These are phyloP conservation scores for Bradypus variegatus DNA, from an alignment of 2,797 vertebrate species.

Conservation along the genomic window DNA sequence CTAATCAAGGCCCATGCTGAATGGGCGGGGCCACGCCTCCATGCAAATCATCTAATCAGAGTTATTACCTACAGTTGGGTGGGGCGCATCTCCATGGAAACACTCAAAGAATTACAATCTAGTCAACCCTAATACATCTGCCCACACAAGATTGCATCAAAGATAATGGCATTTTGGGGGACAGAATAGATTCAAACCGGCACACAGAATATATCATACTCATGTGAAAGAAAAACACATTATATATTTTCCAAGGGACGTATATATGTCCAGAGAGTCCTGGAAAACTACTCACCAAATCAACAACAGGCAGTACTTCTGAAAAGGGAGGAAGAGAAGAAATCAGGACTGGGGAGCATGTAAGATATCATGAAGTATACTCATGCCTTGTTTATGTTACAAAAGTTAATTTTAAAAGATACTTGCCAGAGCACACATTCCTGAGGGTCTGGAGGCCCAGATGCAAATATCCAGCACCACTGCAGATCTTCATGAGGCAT, in stretches of 20 bases:
- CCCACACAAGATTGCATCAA: too few species aligned
- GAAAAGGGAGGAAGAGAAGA: background rate
- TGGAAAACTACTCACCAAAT: background rate
- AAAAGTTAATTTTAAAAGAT: background rate
- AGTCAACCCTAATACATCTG: too few species aligned
- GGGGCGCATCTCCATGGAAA: too few species aligned
- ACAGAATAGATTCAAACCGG: too few species aligned
- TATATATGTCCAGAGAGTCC: background rate
- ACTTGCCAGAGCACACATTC: background rate
- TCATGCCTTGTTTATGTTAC: background rate
- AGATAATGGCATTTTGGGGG: too few species aligned
- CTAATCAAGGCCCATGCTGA: too few species aligned
- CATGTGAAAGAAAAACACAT: background rate
- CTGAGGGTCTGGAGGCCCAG: background rate
- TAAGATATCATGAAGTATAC: background rate
- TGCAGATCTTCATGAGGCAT: background rate
- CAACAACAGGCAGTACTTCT: background rate
- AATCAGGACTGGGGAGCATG: background rate
- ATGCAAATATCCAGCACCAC: background rate
- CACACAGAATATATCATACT: background rate
- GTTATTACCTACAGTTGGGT: too few species aligned
- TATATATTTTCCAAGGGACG: background rate
- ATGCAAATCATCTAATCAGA: too few species aligned
- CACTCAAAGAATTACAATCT: too few species aligned
- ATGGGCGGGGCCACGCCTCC: too few species aligned